Evolutionary conservation across 2,113 vertebrate genomes (phyloP), one percentile per base, ranked within the genome.

Genomic region (Rattus rattus): DNA sequence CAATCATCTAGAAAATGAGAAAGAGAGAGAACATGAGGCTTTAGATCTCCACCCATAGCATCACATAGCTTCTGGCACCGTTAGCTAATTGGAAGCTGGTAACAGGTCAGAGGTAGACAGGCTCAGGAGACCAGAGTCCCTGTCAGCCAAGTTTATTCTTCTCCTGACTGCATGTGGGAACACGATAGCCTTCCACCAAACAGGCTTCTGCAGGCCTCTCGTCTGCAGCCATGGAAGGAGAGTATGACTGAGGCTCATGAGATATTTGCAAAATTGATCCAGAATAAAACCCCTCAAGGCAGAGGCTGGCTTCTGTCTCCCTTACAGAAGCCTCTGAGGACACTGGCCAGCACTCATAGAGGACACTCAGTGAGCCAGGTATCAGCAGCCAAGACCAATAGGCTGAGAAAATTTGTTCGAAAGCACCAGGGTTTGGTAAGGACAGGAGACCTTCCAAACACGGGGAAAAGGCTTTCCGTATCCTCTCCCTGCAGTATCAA

Each of bases 401-500:
- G 20, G 39, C 26, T 10, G 0, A 36, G 43, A 43, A 72, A 76
- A 17, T 24, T 0, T 97, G 95, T 97, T 19, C 0, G 98, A 97
- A 98, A 97, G 98, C 97, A 69, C 65, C 98, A 98, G 98, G 98
- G 98, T 98, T 97, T 96, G 97, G 81, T 98, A 85, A 85, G 83
- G 59, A 85, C 59, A 84, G 30, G 4, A 24, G 59, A 85, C 19
- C 83, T 98, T 94, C 86, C 96, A 98, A 97, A 99, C 98, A 99
- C 84, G 69, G 98, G 98, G 98, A 99, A 80, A 98, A 98, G 0
- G 49, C 97, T 98, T 98, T 91, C 90, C 30, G 43, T n/a, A 88
- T 93, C 0, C 52, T 99, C 39, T 98, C 75, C 99, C 98, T 98
- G 98, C 96, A 98, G 67, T 98, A 99, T 99, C 99, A 97, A 99